These are phyloP conservation scores for Axea sp. DNA, from an alignment of 2,888 invertebrate species.

Conservation along the genomic window DNA sequence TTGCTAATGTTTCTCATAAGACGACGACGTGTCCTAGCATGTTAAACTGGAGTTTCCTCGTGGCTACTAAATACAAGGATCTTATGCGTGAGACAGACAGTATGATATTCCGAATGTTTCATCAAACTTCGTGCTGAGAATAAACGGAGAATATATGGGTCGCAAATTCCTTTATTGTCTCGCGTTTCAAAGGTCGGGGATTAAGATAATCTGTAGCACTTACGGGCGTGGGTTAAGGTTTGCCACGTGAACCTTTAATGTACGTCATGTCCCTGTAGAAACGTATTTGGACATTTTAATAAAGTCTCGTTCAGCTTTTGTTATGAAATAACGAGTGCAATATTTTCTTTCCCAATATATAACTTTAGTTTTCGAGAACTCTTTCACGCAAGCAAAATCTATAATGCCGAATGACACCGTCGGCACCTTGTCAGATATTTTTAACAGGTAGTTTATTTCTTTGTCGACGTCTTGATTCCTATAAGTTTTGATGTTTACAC, in stretches of 20 bases:
- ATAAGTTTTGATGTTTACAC: no score
- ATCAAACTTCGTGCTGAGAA: conserved; percentile 56
- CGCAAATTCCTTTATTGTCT: conserved; percentile 48
- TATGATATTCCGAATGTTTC: conserved; percentile 57
- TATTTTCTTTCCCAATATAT: no score
- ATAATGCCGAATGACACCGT: no score
- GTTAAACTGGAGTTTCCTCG: conserved; percentile 71
- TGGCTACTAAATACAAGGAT: conserved; percentile 66
- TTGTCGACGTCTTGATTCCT: no score
- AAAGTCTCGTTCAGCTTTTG: not conserved
- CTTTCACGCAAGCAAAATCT: no score
- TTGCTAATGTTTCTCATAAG: conserved; percentile 74
- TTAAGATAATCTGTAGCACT: no score
- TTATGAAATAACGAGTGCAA: conserved; percentile 1
- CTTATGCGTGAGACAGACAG: conserved; percentile 62
- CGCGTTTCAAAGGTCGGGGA: conserved; percentile 10
- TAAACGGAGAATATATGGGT: conserved; percentile 37
- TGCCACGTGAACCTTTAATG: conserved; percentile 23
- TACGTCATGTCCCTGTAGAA: not conserved
- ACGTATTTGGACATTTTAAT: conserved; percentile 27
- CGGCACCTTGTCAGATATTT: no score
- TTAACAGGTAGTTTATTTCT: no score
- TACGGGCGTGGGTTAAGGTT: conserved; percentile 22
- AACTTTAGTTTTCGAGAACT: no score
- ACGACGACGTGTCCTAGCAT: conserved; percentile 74